Conservation (phyloP, 2,113 vertebrate genomes). For the Morone saxatilis region DNA sequence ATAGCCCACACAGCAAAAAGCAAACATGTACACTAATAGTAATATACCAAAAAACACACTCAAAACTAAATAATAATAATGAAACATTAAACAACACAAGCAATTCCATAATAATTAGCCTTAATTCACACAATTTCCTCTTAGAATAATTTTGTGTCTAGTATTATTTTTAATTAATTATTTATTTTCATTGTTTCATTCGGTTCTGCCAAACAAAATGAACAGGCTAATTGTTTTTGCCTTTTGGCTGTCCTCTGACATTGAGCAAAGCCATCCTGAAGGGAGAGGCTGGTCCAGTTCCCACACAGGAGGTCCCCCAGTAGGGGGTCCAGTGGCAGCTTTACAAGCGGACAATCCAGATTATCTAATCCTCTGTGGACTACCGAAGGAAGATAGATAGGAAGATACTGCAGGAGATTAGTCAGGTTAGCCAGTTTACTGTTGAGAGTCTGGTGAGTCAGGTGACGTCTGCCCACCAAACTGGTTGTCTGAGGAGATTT, state of each 20-base stretch:
- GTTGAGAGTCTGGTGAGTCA: background rate
- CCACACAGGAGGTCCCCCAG: constrained; percentile 21
- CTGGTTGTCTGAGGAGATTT: constrained; percentile 51
- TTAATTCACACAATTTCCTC: too few species aligned
- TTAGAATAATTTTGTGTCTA: too few species aligned
- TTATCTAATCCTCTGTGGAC: constrained; percentile 56
- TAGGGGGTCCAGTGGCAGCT: constrained; percentile 38
- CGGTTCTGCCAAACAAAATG: too few species aligned
- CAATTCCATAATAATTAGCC: too few species aligned
- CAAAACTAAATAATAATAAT: background rate
- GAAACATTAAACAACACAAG: background rate
- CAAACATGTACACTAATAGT: background rate
- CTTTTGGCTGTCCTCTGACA: background rate
- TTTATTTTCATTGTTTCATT: too few species aligned
- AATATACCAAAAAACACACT: background rate
- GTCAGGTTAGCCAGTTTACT: constrained; percentile 25
- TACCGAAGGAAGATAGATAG: constrained; percentile 18
- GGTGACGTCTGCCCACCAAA: constrained; percentile 42
- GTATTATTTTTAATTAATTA: too few species aligned
- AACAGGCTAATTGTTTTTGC: too few species aligned
- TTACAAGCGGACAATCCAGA: constrained; percentile 55
- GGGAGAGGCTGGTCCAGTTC: constrained; percentile 17
- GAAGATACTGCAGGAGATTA: constrained; percentile 59
- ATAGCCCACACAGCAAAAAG: background rate
- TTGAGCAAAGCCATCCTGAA: background rate